Base-by-base conservation (phyloP, 1,140 invertebrate species). In the Drosophila kanapiae region DNA sequence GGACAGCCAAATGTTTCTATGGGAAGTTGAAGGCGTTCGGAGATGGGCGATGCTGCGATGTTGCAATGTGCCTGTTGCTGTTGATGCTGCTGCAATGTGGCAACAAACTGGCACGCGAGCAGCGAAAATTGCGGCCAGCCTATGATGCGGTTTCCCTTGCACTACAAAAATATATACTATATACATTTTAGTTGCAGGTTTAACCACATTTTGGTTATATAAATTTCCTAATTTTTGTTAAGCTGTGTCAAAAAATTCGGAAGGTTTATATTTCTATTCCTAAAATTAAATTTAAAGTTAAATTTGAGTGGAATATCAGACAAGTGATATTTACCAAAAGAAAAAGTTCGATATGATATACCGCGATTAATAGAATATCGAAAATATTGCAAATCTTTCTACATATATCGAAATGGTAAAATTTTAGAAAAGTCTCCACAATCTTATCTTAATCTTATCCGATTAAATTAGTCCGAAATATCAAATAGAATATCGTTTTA, bases 41-140 rank as follows among this genome's bases (percentile, higher is more conserved):
- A 59, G 71, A 53, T 63, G 59, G 64, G 58, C 67, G 82, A 40
- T 77, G 67, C 35, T 47, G 64, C 29, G 60, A 49, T 72, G 64
- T 27, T 71, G 68, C 33, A 47, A 49, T 58, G 56, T 58, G 62
- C 51, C 58, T 53, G 51, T 37, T 54, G 51, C 33, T 37, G 53
- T 54, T 54, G 56, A 37, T 65, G 53, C 27, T 63, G 65, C 29
- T 43, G 70, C 58, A 42, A 72, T 51, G 56, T 60, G 51, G 67
- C 65, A 71, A 80, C 67, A 69, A 70, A 37, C 62, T 85, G 85
- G 85, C 85, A 90, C 85, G 85, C 85, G 85, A 90, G 61, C 85
- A 61, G 67, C 59, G 40, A 69, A 88, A 90, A 88, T 88, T 88
- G 68, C 77, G 62, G 68, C 47, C 68, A 51, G 57, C 71, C 54